Conservation (phyloP, 2,113 vertebrate species). For the Hystrix brachyura region DNA sequence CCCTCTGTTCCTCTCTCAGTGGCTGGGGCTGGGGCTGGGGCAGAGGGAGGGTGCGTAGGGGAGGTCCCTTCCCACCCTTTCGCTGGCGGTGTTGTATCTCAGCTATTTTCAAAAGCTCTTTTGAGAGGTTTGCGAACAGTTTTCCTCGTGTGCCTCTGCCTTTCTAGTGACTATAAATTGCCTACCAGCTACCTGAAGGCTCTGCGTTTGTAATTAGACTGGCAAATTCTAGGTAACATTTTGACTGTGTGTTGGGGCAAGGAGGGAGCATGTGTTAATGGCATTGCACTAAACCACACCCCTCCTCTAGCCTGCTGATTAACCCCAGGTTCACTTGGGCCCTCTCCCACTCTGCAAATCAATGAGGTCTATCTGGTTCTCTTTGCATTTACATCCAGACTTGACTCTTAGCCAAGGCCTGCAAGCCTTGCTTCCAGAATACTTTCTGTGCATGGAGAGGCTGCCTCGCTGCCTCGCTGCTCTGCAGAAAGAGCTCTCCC, state of each 20-base stretch:
- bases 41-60: background rate
- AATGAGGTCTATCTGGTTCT: background rate
- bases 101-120: background rate
- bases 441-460: background rate
- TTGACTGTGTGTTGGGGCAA: conserved; percentile 23
- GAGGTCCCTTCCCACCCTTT: too few relatives aligned
- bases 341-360: conserved; percentile 45
- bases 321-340: background rate
- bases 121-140: background rate
- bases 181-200: conserved; percentile 41
- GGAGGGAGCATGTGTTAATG: background rate
- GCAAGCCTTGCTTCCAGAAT: background rate
- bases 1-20: background rate
- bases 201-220: conserved; percentile 75
- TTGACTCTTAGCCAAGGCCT: background rate
- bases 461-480: background rate
- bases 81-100: background rate
- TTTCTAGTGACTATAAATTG: conserved; percentile 73
- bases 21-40: background rate
- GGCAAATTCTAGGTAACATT: conserved; percentile 55
- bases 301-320: background rate
- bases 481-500: background rate
- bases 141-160: conserved; percentile 52
- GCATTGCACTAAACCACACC: background rate
- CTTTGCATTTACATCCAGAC: background rate